Evolutionary conservation across 1,140 invertebrate species (phyloP).

Genomic region (Phenacoccus solenopsis): DNA sequence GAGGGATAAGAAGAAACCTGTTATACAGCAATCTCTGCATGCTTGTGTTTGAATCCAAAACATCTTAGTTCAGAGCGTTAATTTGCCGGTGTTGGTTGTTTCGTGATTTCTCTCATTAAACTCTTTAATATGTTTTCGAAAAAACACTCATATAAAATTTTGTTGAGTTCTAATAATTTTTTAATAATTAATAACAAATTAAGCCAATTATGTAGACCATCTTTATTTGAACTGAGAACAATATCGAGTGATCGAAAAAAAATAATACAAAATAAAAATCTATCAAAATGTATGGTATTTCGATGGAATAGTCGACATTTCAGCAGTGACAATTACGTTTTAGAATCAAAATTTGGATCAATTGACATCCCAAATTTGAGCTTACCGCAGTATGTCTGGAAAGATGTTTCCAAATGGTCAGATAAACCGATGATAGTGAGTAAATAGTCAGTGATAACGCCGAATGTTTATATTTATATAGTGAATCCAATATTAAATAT

Average conservation of each 20-base stretch:
- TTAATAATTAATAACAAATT: not conserved
- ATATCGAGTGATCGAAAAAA: not conserved
- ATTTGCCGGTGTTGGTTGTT: not conserved
- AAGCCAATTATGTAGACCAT: not conserved
- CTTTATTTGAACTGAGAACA: not conserved
- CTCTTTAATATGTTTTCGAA: not conserved
- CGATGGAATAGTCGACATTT: not conserved
- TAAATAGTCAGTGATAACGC: not conserved
- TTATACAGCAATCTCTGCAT: conserved; percentile 1
- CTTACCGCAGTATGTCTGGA: conserved; percentile 40
- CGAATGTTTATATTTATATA: no score
- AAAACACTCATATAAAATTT: not conserved
- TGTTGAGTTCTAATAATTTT: not conserved
- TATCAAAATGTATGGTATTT: not conserved
- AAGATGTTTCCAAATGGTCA: conserved; percentile 36
- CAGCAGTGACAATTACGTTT: not conserved
- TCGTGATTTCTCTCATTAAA: not conserved
- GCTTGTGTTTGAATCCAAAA: not conserved
- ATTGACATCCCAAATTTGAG: conserved; percentile 37
- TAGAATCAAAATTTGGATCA: conserved; percentile 37
- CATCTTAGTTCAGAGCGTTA: not conserved
- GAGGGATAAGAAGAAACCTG: not conserved
- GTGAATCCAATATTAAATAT: no score
- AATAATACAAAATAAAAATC: not conserved
- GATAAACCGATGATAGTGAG: conserved; percentile 44